A percentile compares a stretch with the other conserved stretches of the same genome.
phyloP scores from a whole-genome alignment of 37 sponge, comb jelly and placozoan genomes.

The Spongilla lacustris region DNA sequence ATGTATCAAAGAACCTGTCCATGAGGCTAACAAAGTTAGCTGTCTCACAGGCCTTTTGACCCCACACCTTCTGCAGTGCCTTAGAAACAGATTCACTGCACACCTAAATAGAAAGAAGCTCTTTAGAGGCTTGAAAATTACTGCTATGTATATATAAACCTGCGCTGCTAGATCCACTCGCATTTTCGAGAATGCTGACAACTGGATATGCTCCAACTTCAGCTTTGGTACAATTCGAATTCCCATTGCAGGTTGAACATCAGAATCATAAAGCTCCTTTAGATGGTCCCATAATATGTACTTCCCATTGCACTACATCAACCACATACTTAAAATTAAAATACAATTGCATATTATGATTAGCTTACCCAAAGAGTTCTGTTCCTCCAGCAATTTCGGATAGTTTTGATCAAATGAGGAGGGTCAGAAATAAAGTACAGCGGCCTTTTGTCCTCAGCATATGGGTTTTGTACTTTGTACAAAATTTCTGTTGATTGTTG shows the following conservation, averaged over 20 bases:
- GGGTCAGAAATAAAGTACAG: constrained; percentile 20
- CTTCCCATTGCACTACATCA: constrained; percentile 5
- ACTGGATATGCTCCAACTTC: constrained; percentile 15
- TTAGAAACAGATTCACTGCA: constrained; percentile 39
- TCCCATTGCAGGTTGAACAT: neutral
- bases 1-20: constrained; percentile 48
- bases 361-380: constrained; percentile 18
- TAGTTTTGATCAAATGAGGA: constrained; percentile 18
- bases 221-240: constrained; percentile 12
- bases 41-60: constrained; percentile 20
- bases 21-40: constrained; percentile 29
- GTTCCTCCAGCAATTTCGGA: constrained; percentile 20
- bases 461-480: constrained; percentile 20
- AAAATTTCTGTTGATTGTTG: neutral
- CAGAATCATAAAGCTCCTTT: neutral
- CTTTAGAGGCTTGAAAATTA: neutral
- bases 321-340: neutral
- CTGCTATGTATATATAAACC: constrained; percentile 3
- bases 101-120: constrained; percentile 14
- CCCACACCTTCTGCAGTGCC: constrained; percentile 13
- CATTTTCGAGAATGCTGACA: constrained; percentile 14
- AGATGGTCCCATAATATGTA: constrained; percentile 5
- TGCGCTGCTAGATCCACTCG: constrained; percentile 40
- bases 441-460: neutral
- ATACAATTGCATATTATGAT: neutral